Evolutionary conservation across 2,797 vertebrate genomes (phyloP), one percentile per base, ranked within the genome.

Genomic region (Oreonectes daqikongensis): DNA sequence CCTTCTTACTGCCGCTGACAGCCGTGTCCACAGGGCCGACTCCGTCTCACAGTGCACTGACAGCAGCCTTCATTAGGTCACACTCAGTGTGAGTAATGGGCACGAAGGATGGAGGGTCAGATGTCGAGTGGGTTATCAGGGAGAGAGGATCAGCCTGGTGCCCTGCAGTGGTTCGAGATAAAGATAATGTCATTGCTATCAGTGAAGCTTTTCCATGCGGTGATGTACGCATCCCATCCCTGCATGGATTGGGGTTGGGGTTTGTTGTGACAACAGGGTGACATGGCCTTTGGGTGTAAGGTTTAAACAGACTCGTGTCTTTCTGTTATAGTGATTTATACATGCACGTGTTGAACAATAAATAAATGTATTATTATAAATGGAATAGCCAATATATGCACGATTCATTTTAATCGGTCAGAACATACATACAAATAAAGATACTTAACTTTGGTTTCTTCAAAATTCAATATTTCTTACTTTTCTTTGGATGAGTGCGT

Each of bases 101-200:
- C 67, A 69, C 50, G 52, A 69, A 66, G 53, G 72, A 48, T 79
- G 69, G 35, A 63, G 77, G 71, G 53, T 80, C 78, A 75, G 63
- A 69, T 76, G 70, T 74, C 44, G 75, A 80, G 80, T 75, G 78
- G 67, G 57, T 80, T 78, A 82, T 82, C 80, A 20, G 77, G 30
- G 65, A 60, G 12, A 76, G 74, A 66, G 57, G 35, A 69, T 77
- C 65, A 28, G 28, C 67, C 48, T 2, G 5, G 38, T 63, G 73
- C 55, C 40, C 63, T 22, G 17, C 60, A 65, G 63, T 69, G 26
- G 40, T 35, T 46, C 20, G 20, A 77, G 74, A 61, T 50, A 10
- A 52, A 18, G 44, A 61, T 48, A 38, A 60, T 24, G 55, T 28
- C 55, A 20, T 5, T 12, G 44, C 35, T 77, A 77, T 77, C 75